Evolutionary conservation across 2,797 vertebrate species (phyloP).

Genomic region (Siniperca obscura): DNA sequence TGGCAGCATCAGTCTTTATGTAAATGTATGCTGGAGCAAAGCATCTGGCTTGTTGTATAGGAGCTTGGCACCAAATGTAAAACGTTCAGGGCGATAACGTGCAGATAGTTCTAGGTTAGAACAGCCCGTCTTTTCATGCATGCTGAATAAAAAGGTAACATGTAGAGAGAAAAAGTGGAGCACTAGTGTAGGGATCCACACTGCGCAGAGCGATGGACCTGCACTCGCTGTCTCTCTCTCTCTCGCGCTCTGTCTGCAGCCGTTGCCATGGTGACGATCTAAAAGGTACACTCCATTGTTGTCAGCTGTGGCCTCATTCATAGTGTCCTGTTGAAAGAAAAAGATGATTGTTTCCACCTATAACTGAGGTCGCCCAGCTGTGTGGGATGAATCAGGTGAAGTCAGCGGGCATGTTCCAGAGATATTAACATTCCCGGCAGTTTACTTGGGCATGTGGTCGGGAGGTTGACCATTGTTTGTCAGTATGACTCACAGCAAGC

Average conservation of each 20-base stretch:
- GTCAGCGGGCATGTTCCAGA: conserved; percentile 12
- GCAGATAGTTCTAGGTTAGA: not conserved
- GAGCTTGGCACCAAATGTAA: conserved; percentile 17
- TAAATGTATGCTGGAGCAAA: conserved; percentile 61
- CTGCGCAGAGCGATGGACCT: conserved; percentile 75
- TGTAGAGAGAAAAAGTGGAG: conserved; percentile 64
- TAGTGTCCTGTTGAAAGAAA: conserved; percentile 57
- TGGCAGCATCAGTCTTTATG: conserved; percentile 71
- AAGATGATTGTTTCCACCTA: conserved; percentile 56
- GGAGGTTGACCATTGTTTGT: conserved; percentile 61
- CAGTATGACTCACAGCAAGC: conserved; percentile 66
- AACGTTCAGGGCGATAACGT: not conserved
- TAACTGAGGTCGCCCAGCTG: conserved; percentile 48
- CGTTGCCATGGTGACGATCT: conserved; percentile 81
- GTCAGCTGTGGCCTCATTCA: conserved; percentile 82
- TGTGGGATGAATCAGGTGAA: conserved; percentile 43
- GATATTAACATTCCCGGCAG: conserved; percentile 52
- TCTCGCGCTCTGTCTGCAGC: conserved; percentile 78
- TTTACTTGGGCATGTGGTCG: conserved; percentile 38
- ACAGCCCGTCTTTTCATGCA: not conserved
- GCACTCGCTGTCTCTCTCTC: conserved; percentile 55
- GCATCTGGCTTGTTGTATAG: conserved; percentile 47
- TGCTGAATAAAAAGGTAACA: conserved; percentile 24
- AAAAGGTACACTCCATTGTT: conserved; percentile 85
- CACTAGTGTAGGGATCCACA: conserved; percentile 70